Percentiles rank a stretch among this genome's conserved stretches.
phyloP scores from a whole-genome alignment of 2,113 vertebrate genomes.

The Rhadina sibilatrix region DNA sequence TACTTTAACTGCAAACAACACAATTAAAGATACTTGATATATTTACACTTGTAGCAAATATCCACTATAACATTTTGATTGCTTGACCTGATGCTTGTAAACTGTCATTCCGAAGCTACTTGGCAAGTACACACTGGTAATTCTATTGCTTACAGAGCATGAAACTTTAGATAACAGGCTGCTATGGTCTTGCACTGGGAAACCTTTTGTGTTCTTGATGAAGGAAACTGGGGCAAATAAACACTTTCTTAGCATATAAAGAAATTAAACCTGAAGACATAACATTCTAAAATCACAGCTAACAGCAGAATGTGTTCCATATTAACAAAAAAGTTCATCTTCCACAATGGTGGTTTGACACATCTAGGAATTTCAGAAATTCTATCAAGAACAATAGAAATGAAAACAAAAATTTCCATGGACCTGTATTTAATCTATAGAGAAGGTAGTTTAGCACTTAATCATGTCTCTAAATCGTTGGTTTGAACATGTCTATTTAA shows the following conservation, averaged over 20 bases:
- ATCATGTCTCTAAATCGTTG: neutral
- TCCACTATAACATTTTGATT: slow-evolving; percentile 55
- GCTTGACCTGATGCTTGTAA: slow-evolving; percentile 66
- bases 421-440: neutral
- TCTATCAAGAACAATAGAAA: neutral
- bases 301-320: neutral
- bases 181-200: neutral
- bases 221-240: neutral
- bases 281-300: neutral
- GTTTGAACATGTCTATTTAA: neutral
- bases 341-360: neutral
- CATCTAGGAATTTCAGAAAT: neutral
- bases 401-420: neutral
- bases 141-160: neutral
- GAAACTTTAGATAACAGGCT: neutral
- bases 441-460: neutral
- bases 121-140: neutral
- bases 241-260: neutral
- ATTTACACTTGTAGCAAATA: slow-evolving; percentile 63
- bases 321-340: neutral
- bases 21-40: slow-evolving; percentile 65
- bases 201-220: neutral
- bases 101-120: slow-evolving; percentile 58
- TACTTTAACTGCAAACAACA: slow-evolving; percentile 66
- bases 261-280: neutral